Evolutionary conservation across 1,140 invertebrate species (phyloP), one percentile per base, ranked within the genome.

Genomic region (Aphelinus certus): DNA sequence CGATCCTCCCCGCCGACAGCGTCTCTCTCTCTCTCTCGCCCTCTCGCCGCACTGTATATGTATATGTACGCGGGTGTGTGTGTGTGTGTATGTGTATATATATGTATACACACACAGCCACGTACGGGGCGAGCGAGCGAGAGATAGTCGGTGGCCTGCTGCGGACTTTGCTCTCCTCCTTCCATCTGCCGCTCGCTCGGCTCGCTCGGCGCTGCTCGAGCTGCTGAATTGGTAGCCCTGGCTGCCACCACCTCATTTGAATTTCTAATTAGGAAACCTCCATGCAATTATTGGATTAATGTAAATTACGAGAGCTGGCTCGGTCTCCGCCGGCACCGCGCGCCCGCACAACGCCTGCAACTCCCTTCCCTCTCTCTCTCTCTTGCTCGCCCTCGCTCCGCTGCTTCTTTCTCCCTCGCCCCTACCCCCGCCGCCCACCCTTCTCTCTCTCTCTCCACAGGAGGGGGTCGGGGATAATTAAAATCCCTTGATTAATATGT

Each of bases 401-500:
- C 10, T 68, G 60, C 67, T 57, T 79, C 57, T 71, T n/a, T 42
- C 61, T n/a, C 66, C 42, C 65, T 71, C 55, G 56, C 69, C 65
- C 63, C 53, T 70, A 71, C 46, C 61, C 53, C 26, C 56, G 46
- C 10, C 57, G 48, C 70, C 67, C 61, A 72, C 73, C 71, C 74
- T 47, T 70, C 63, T 77, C 66, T 77, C 66, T 77, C 66, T 67
- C 76, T 74, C 70, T 79, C 80, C 79, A 67, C 79, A 75, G 26
- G 26, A 26, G 81, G 76, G 85, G 84, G 86, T 85, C 86, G 91
- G 90, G 91, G 92, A 94, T 95, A 95, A 95, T 95, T 95, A 95
- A 95, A 95, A 95, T 95, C 93, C 94, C 93, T 95, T 95, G 94
- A 95, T 95, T 95, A 95, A 95, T 95, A 95, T 95, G 94, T 95